Evolutionary conservation across 2,113 vertebrate species (phyloP), one percentile per base, ranked within the genome.

Genomic region (Phylloscopus whistleri): DNA sequence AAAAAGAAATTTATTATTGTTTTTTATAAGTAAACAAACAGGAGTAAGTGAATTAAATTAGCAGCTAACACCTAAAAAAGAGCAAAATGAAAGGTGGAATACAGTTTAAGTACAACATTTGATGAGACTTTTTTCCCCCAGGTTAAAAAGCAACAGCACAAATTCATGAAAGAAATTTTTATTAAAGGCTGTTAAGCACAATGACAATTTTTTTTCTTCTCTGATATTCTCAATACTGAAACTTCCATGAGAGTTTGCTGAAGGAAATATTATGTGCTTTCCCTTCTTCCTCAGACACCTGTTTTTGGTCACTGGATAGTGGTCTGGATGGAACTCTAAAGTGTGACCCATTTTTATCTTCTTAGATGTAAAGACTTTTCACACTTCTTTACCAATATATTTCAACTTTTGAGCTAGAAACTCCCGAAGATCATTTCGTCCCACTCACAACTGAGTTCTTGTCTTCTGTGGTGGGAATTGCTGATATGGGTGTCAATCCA

Each of bases 71-170:
- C 8, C 41, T 35, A 6, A 35, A n/a, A 70, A 58, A 60, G 69
- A 16, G 1, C 3, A 72, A 64, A 64, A 35, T 10, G 12, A 55
- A 49, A 48, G 5, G 26, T 13, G 9, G 26, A 84, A 69, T 48
- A 19, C 1, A 16, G 67, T 88, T 75, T 85, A 37, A 23, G 39
- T 56, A 17, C 5, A 60, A 4, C 4, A 60, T 18, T 24, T 21
- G 44, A 5, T 17, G 14, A 84, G 10, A 30, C 0, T 19, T 63
- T 20, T 77, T 77, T 46, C 4, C 0, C 3, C 7, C 17, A 60
- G 75, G 39, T 63, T 77, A 55, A 72, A 92, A 87, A 59, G 0
- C 6, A 68, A 68, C 48, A 55, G 17, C 18, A 52, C 3, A 63
- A 72, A 60, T 53, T 73, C 2, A 66, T n/a, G 11, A 37, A 52